These are phyloP conservation scores for Chymomyza procnemis DNA, from an alignment of 2,888 invertebrate species.

Conservation along the genomic window DNA sequence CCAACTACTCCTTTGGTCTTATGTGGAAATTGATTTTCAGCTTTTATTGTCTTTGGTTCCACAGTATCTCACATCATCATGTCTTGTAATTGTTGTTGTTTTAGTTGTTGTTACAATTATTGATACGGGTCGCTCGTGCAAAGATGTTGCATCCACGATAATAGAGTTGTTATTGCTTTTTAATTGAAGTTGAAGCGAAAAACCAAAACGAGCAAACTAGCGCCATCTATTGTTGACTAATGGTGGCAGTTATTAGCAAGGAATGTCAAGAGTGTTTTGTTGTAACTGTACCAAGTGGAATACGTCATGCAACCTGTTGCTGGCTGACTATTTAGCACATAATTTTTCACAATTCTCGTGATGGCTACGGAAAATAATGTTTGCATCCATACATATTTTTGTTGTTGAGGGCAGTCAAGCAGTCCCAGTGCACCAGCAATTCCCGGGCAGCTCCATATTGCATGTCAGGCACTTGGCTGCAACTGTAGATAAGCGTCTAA, in stretches of 20 bases:
- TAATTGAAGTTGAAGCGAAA: constrained; percentile 67
- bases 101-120: constrained; percentile 31
- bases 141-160: constrained; percentile 49
- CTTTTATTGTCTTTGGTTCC: constrained; percentile 55
- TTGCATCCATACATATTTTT: constrained; percentile 26
- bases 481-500: constrained; percentile 58
- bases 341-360: constrained; percentile 54
- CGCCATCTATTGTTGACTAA: constrained; percentile 41
- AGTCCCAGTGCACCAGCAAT: neutral
- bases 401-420: neutral
- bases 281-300: constrained; percentile 46
- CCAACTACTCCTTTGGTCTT: constrained; percentile 12
- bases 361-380: constrained; percentile 49
- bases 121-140: constrained; percentile 31
- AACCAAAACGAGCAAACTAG: constrained; percentile 28
- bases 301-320: constrained; percentile 18
- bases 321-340: constrained; percentile 61
- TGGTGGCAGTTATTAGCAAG: constrained; percentile 26
- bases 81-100: constrained; percentile 37
- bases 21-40: constrained; percentile 67
- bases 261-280: constrained; percentile 27
- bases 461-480: constrained; percentile 41
- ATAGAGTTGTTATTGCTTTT: constrained; percentile 71
- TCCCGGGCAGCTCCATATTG: constrained; percentile 42
- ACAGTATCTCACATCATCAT: constrained; percentile 69